Evolutionary conservation across 1,140 invertebrate species (phyloP).

Genomic region (Berghia stephanieae): DNA sequence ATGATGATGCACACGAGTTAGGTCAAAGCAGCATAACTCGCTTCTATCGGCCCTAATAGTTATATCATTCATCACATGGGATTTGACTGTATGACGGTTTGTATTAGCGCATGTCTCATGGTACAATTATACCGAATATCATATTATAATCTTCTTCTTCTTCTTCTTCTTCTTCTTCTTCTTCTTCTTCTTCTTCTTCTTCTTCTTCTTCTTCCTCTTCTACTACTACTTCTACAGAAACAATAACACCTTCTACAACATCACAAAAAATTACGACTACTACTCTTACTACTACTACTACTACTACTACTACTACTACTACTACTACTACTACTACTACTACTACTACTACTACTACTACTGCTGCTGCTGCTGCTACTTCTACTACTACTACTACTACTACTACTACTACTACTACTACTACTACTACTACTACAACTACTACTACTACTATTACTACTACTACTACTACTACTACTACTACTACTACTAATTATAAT

Average conservation of each 20-base stretch:
- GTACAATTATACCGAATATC: not conserved
- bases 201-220: not conserved
- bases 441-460: not conserved
- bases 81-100: too few relatives aligned
- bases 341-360: not conserved
- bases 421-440: not conserved
- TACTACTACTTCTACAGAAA: not conserved
- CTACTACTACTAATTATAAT: too few relatives aligned
- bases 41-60: too few relatives aligned
- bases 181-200: not conserved
- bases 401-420: not conserved
- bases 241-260: too few relatives aligned
- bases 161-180: not conserved
- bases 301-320: not conserved
- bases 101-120: too few relatives aligned
- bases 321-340: not conserved
- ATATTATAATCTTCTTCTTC: too few relatives aligned
- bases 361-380: not conserved
- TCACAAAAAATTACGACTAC: too few relatives aligned
- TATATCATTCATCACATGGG: too few relatives aligned
- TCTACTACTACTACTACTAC: not conserved
- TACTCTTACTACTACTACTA: too few relatives aligned
- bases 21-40: too few relatives aligned
- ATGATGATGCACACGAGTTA: too few relatives aligned
- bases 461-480: too few relatives aligned